phyloP scores from a whole-genome alignment of 2,888 invertebrate genomes.

The Drosophila austrosaltans region DNA sequence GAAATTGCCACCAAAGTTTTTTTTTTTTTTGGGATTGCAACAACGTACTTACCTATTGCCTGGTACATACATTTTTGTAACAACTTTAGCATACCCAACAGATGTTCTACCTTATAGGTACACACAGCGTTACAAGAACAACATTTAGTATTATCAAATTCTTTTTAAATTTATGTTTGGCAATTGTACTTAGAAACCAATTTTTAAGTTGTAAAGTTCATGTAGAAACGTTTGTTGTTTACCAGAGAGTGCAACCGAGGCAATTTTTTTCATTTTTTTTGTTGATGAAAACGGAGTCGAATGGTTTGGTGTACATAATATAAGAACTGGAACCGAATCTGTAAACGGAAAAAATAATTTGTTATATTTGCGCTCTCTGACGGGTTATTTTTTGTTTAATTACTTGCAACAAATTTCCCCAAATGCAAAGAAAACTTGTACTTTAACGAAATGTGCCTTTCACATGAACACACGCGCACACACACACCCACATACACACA shows the following conservation, averaged over 20 bases:
- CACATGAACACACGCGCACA: slow-evolving; percentile 4
- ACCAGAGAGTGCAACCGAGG: background rate
- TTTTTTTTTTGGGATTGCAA: too few species aligned
- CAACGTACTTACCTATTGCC: background rate
- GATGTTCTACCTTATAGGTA: background rate
- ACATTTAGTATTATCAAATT: background rate
- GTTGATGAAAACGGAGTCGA: background rate
- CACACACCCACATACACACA: background rate
- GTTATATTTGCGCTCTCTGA: slow-evolving; percentile 5
- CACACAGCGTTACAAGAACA: background rate
- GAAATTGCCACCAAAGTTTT: too few species aligned
- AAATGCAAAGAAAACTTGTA: background rate
- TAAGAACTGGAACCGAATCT: background rate
- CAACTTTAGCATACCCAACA: background rate
- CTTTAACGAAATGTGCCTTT: slow-evolving; percentile 42
- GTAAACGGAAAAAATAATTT: background rate
- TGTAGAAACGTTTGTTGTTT: slow-evolving; percentile 7
- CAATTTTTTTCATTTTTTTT: background rate
- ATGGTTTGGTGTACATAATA: slow-evolving; percentile 5
- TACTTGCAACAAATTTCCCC: background rate
- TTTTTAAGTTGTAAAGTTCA: slow-evolving; percentile 42
- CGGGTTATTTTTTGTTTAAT: background rate
- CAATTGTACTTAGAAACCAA: slow-evolving; percentile 41
- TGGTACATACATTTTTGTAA: background rate
- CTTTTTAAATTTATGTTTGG: slow-evolving; percentile 19